Percentiles rank a stretch among this genome's conserved stretches.
phyloP scores from a whole-genome alignment of 2,888 invertebrate species.

The Serripes groenlandicus region DNA sequence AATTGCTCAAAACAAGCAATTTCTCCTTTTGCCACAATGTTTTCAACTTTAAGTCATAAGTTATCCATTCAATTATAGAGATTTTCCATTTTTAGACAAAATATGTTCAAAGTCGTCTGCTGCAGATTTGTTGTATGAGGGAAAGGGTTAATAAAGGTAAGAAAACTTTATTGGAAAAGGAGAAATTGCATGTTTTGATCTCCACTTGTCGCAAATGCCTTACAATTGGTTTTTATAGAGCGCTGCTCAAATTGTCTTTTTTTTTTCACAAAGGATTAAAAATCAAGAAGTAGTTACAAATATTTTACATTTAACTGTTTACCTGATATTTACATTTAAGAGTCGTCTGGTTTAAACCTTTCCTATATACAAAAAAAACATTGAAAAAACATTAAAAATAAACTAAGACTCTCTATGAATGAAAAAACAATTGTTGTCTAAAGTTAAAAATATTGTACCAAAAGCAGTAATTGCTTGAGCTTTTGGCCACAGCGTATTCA shows the following conservation, averaged over 20 bases:
- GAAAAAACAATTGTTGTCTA: too few relatives aligned
- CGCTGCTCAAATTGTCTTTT: too few relatives aligned
- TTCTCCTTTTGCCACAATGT: not conserved
- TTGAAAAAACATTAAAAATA: too few relatives aligned
- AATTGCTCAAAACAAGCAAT: not conserved
- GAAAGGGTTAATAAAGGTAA: not conserved
- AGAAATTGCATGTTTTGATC: not conserved
- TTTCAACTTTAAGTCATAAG: not conserved
- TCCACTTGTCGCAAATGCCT: not conserved
- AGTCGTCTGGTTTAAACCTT: not conserved
- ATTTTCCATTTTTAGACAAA: too few relatives aligned
- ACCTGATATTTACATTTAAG: not conserved
- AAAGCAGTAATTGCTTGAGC: too few relatives aligned
- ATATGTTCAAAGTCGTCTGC: not conserved
- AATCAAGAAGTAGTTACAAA: too few relatives aligned
- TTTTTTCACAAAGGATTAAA: too few relatives aligned
- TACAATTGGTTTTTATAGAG: too few relatives aligned
- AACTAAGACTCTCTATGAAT: too few relatives aligned
- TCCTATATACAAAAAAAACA: too few relatives aligned
- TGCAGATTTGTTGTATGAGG: not conserved
- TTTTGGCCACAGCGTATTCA: too few relatives aligned
- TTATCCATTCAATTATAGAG: not conserved
- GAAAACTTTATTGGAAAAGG: not conserved
- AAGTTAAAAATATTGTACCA: too few relatives aligned
- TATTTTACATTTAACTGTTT: not conserved